Conservation (phyloP, 2,888 invertebrate species). For the Drosophila subsilvestris region DNA sequence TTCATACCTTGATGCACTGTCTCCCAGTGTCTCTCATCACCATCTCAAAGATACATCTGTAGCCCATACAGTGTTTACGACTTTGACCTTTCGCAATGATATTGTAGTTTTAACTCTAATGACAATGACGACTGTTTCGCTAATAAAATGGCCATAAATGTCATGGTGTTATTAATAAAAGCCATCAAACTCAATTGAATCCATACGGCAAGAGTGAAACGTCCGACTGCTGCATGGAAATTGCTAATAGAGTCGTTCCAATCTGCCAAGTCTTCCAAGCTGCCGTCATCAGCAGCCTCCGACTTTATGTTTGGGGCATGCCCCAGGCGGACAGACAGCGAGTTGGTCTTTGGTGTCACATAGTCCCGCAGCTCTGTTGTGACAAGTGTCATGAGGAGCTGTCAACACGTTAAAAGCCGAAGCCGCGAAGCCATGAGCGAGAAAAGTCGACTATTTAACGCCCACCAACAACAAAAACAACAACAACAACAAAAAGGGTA, state of each 20-base stretch:
- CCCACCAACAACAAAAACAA: slow-evolving; percentile 51
- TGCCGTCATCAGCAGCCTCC: slow-evolving; percentile 9
- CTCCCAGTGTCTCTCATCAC: not conserved
- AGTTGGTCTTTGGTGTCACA: slow-evolving; percentile 47
- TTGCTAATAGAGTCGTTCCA: slow-evolving; percentile 63
- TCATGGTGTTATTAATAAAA: slow-evolving; percentile 62
- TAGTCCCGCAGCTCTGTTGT: slow-evolving; percentile 55
- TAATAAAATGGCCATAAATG: slow-evolving; percentile 57
- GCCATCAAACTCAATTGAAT: slow-evolving; percentile 61
- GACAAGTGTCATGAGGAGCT: slow-evolving; percentile 74
- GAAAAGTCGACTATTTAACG: slow-evolving; percentile 40
- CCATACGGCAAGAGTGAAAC: slow-evolving; percentile 15
- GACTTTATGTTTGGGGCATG: slow-evolving; percentile 1
- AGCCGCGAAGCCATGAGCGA: slow-evolving; percentile 15
- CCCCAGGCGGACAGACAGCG: slow-evolving; percentile 13
- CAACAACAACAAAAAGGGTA: slow-evolving; percentile 13
- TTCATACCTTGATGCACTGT: too few relatives aligned
- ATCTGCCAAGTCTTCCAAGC: slow-evolving; percentile 33
- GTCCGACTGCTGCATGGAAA: slow-evolving; percentile 36
- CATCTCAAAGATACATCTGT: slow-evolving; percentile 8
- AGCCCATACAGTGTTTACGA: slow-evolving; percentile 50
- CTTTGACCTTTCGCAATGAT: slow-evolving; percentile 67
- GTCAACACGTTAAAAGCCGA: slow-evolving; percentile 61
- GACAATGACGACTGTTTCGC: slow-evolving; percentile 43
- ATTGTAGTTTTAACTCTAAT: slow-evolving; percentile 61